Percentiles rank a stretch among this genome's conserved stretches.
Conservation (phyloP, 2,113 vertebrate genomes). For the Pardalotus punctatus region DNA sequence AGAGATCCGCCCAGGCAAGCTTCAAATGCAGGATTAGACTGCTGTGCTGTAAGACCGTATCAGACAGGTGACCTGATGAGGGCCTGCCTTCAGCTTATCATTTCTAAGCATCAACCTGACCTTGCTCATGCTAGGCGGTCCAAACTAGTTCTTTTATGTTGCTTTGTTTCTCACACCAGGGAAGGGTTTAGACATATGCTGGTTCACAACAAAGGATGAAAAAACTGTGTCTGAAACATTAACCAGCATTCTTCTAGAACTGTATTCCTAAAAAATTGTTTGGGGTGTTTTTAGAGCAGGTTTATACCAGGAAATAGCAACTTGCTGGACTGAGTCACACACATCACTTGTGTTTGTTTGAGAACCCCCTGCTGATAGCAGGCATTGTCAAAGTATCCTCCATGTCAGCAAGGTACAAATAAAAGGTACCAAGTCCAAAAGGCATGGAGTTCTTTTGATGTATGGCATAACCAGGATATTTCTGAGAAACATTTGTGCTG, state of each 20-base stretch:
- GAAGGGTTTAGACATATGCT: background rate
- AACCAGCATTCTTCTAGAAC: background rate
- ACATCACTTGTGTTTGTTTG: background rate
- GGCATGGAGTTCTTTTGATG: background rate
- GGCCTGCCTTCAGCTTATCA: background rate
- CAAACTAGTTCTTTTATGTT: background rate
- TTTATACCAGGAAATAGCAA: background rate
- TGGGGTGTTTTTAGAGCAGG: background rate
- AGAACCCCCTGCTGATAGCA: background rate
- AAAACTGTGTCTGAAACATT: background rate
- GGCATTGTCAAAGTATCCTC: background rate
- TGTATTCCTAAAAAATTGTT: background rate
- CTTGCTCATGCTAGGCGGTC: background rate
- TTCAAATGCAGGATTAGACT: background rate
- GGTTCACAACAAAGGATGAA: background rate
- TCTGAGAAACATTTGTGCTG: background rate
- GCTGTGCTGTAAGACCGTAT: background rate
- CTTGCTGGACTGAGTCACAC: background rate
- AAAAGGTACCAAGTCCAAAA: background rate
- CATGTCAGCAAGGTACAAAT: background rate
- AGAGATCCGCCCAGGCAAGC: background rate
- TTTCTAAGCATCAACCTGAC: background rate
- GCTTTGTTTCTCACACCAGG: background rate
- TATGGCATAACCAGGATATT: background rate
- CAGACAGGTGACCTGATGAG: background rate